Conservation (phyloP, 2,113 vertebrate species). For the Amphiprion percula region DNA sequence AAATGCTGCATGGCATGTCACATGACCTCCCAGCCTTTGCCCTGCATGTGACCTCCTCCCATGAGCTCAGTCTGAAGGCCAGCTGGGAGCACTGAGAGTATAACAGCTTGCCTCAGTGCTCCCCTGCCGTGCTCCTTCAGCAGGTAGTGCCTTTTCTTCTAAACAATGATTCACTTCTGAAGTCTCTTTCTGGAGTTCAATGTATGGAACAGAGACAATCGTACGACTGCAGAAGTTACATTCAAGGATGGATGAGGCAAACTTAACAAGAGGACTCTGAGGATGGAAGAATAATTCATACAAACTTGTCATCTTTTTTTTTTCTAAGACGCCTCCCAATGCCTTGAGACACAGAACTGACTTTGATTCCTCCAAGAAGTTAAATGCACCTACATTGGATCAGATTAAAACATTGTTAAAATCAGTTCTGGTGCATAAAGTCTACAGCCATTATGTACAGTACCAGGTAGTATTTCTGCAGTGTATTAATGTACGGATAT, state of each 20-base stretch:
- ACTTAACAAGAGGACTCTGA: conserved; percentile 43
- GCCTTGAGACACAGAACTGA: conserved; percentile 50
- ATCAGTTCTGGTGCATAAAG: conserved; percentile 29
- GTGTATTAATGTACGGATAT: conserved; percentile 53
- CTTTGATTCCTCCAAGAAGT: conserved; percentile 52
- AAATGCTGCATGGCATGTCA: conserved; percentile 65
- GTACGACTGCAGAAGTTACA: conserved; percentile 28
- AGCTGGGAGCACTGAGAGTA: conserved; percentile 1
- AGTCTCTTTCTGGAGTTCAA: conserved; percentile 41
- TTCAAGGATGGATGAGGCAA: conserved; percentile 35
- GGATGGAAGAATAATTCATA: conserved; percentile 46
- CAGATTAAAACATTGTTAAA: conserved; percentile 36
- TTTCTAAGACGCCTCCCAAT: conserved; percentile 17
- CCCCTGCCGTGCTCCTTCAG: conserved; percentile 53
- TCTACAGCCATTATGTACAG: conserved; percentile 39
- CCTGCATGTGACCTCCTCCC: conserved; percentile 63
- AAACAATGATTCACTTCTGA: conserved; percentile 48
- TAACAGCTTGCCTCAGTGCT: conserved; percentile 11
- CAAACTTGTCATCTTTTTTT: conserved; percentile 12
- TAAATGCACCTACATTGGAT: conserved; percentile 33
- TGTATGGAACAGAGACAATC: conserved; percentile 31
- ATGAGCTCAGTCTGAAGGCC: conserved; percentile 35
- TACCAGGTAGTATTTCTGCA: conserved; percentile 64
- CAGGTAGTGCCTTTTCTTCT: conserved; percentile 80
- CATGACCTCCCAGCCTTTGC: conserved; percentile 51